phyloP scores from a whole-genome alignment of 2,113 vertebrate species.

The Paraplagusia blochii region DNA sequence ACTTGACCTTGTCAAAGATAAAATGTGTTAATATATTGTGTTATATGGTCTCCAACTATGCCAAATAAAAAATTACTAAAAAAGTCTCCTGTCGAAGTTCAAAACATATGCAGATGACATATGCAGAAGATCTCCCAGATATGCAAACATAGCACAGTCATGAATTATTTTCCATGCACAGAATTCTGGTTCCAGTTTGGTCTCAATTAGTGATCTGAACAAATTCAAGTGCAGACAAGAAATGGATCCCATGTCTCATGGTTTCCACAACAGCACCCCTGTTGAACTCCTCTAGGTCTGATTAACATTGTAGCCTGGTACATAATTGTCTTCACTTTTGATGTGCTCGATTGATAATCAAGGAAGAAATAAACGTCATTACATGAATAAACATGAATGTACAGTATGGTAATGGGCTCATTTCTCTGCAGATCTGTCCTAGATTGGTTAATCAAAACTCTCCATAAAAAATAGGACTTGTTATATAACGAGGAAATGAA shows the following conservation, averaged over 20 bases:
- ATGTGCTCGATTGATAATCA: slow-evolving; percentile 25
- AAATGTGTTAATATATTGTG: too few relatives aligned
- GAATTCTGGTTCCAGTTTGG: slow-evolving; percentile 37
- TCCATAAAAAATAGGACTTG: neutral
- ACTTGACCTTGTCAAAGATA: too few relatives aligned
- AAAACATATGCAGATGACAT: too few relatives aligned
- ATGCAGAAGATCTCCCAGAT: neutral
- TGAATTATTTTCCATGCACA: slow-evolving; percentile 14
- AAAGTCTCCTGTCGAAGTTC: too few relatives aligned
- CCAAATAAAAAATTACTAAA: too few relatives aligned
- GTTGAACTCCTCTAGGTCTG: slow-evolving; percentile 32
- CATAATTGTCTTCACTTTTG: slow-evolving; percentile 30
- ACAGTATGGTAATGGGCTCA: neutral
- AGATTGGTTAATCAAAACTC: neutral
- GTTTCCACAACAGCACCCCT: slow-evolving; percentile 55
- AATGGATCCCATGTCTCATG: slow-evolving; percentile 26
- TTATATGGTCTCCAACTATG: too few relatives aligned
- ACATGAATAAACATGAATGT: slow-evolving; percentile 11
- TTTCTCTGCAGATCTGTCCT: neutral
- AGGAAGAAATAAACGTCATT: slow-evolving; percentile 15
- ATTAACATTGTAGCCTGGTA: slow-evolving; percentile 37
- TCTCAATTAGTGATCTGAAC: slow-evolving; percentile 37
- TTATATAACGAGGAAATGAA: too few relatives aligned
- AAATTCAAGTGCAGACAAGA: slow-evolving; percentile 44
- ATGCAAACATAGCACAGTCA: slow-evolving; percentile 4